Percentiles rank a stretch among this genome's conserved stretches.
phyloP scores from a whole-genome alignment of 2,888 invertebrate species.

The Tachina lurida region DNA sequence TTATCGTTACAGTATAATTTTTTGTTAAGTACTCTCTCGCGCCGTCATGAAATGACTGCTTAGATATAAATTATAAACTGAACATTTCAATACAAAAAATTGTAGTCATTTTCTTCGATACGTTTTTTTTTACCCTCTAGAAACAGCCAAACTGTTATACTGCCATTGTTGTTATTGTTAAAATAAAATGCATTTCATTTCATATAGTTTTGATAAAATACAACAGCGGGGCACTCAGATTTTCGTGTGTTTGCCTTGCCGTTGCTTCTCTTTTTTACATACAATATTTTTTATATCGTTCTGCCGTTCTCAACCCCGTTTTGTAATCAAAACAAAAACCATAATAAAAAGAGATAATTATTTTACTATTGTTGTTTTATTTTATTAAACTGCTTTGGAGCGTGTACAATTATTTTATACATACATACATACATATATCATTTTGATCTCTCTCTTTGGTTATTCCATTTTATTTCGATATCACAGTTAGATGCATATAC shows the following conservation, averaged over 20 bases:
- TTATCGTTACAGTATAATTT: slow-evolving; percentile 51
- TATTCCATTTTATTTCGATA: slow-evolving; percentile 4
- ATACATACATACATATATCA: too few species aligned
- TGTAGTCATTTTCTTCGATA: slow-evolving; percentile 29
- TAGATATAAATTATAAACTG: slow-evolving; percentile 70
- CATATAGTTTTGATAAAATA: slow-evolving; percentile 37
- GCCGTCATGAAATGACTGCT: slow-evolving; percentile 71
- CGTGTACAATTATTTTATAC: not conserved
- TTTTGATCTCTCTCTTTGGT: not conserved
- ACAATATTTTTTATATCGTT: slow-evolving; percentile 22
- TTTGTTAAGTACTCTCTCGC: slow-evolving; percentile 71
- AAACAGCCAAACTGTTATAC: slow-evolving; percentile 62
- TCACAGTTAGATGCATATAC: slow-evolving; percentile 3
- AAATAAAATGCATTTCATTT: slow-evolving; percentile 47
- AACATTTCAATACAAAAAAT: slow-evolving; percentile 63
- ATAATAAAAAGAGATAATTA: slow-evolving; percentile 55
- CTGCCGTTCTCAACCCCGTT: slow-evolving; percentile 60
- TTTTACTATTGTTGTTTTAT: slow-evolving; percentile 14
- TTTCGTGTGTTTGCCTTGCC: not conserved
- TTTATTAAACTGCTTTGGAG: not conserved
- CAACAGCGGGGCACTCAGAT: slow-evolving; percentile 13
- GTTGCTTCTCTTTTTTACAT: slow-evolving; percentile 7
- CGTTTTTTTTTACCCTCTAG: slow-evolving; percentile 60
- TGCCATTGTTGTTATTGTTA: slow-evolving; percentile 39
- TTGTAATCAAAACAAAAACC: slow-evolving; percentile 71